Percentiles rank a stretch among this genome's conserved stretches.
phyloP scores from a whole-genome alignment of 2,888 invertebrate species.

The Alsophila aescularia region DNA sequence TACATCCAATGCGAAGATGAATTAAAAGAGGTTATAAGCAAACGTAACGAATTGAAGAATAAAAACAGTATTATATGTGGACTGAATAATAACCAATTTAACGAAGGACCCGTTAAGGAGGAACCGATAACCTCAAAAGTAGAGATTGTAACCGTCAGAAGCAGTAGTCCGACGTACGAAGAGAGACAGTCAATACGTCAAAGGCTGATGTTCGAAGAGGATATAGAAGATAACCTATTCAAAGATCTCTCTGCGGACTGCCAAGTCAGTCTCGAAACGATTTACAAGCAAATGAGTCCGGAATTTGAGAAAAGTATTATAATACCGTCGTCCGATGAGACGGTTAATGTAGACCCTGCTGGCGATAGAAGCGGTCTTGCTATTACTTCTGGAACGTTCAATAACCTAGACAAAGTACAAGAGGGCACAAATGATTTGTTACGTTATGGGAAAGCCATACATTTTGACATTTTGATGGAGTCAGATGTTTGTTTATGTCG shows the following conservation, averaged over 20 bases:
- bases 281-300: too few relatives aligned
- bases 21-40: conserved; percentile 11
- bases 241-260: conserved; percentile 9
- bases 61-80: conserved; percentile 4
- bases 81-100: neutral
- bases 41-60: neutral
- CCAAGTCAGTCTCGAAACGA: conserved; percentile 8
- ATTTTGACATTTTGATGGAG: conserved; percentile 47
- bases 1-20: conserved; percentile 28
- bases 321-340: neutral
- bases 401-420: neutral
- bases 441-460: conserved; percentile 36
- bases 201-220: conserved; percentile 43
- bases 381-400: too few relatives aligned
- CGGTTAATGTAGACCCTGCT: too few relatives aligned
- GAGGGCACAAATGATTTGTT: conserved; percentile 5
- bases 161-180: neutral
- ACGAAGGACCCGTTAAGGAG: neutral
- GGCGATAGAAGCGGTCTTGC: too few relatives aligned
- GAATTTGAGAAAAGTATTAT: neutral
- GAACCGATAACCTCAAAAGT: neutral
- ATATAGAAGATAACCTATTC: conserved; percentile 14
- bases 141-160: neutral
- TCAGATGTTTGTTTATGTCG: conserved; percentile 45
- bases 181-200: conserved; percentile 22